phyloP scores from a whole-genome alignment of 2,797 vertebrate species.

The Ceryle rudis region DNA sequence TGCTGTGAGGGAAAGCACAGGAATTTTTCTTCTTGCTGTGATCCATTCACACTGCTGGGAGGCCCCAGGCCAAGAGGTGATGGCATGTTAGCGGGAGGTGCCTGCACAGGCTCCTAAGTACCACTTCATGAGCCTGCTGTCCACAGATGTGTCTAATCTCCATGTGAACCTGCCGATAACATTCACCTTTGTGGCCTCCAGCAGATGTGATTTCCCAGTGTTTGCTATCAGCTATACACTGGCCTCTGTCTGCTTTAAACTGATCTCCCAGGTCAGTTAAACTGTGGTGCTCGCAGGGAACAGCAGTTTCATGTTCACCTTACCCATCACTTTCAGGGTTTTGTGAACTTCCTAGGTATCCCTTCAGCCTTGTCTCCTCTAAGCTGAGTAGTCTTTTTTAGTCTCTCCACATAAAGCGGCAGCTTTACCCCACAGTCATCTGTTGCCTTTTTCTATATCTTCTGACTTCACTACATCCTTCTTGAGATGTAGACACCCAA shows the following conservation, averaged over 20 bases:
- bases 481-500: neutral
- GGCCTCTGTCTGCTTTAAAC: neutral
- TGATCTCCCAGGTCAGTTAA: rapidly evolving
- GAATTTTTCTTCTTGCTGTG: neutral
- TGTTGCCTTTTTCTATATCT: neutral
- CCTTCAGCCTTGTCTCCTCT: neutral
- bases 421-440: rapidly evolving
- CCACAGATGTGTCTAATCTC: neutral
- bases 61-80: neutral
- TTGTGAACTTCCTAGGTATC: neutral
- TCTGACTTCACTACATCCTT: neutral
- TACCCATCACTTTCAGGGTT: neutral
- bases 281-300: neutral
- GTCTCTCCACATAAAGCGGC: neutral
- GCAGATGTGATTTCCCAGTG: rapidly evolving
- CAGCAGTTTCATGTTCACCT: neutral
- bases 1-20: neutral
- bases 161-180: neutral
- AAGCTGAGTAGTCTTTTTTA: neutral
- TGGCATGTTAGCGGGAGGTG: neutral
- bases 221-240: neutral
- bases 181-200: neutral
- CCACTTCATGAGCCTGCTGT: neutral
- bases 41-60: neutral
- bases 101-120: neutral